phyloP scores from a whole-genome alignment of 1,140 invertebrate genomes.

The Bactericera cockerelli region DNA sequence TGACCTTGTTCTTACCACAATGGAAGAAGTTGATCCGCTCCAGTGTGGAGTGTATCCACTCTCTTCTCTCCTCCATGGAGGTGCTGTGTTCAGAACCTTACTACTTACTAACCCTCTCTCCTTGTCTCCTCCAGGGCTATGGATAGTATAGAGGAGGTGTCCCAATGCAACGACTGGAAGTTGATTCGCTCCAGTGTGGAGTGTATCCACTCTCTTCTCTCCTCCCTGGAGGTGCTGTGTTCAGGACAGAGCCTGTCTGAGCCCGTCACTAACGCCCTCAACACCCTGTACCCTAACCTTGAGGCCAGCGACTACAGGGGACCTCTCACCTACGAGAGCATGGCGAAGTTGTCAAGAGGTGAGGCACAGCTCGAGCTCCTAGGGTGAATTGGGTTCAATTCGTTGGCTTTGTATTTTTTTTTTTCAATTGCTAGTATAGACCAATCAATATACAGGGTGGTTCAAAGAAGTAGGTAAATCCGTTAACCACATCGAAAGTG shows the following conservation, averaged over 20 bases:
- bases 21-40: too few relatives aligned
- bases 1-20: too few relatives aligned
- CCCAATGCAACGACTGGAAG: conserved; percentile 45
- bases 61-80: conserved; percentile 65
- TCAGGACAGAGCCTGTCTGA: conserved; percentile 44
- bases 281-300: conserved; percentile 50
- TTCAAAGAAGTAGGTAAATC: too few relatives aligned
- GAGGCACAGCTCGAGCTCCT: too few relatives aligned
- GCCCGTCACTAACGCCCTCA: conserved; percentile 42
- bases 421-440: too few relatives aligned
- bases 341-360: conserved; percentile 41
- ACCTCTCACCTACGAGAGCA: conserved; percentile 66
- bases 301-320: conserved; percentile 66
- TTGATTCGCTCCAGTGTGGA: conserved; percentile 62
- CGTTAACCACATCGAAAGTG: too few relatives aligned
- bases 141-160: conserved; percentile 79
- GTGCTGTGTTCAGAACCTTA: conserved; percentile 60
- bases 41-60: conserved; percentile 68
- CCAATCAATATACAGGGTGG: too few relatives aligned
- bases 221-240: conserved; percentile 64
- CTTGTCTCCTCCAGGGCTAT: conserved; percentile 60
- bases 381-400: conserved; percentile 55
- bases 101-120: too few relatives aligned
- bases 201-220: conserved; percentile 67
- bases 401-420: too few relatives aligned